Evolutionary conservation across 2,888 invertebrate genomes (phyloP).

Genomic region (Dynastes maya): DNA sequence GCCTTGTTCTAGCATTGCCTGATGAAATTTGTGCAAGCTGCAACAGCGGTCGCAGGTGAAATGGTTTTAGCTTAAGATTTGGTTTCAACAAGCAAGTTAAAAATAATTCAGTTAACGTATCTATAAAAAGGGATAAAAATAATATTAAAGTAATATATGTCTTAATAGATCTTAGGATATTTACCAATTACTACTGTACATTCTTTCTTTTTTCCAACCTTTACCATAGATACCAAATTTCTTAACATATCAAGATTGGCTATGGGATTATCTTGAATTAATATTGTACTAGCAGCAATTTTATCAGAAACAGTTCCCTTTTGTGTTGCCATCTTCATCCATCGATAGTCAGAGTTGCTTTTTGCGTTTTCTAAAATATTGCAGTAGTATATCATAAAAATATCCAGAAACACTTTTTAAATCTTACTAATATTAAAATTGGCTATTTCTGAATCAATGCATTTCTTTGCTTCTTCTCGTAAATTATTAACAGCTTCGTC

Average conservation of each 20-base stretch:
- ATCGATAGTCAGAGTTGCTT: slow-evolving; percentile 78
- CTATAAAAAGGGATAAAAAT: slow-evolving; percentile 70
- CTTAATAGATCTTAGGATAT: slow-evolving; percentile 39
- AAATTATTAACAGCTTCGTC: slow-evolving; percentile 75
- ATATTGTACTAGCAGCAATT: slow-evolving; percentile 87
- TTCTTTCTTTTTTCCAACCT: slow-evolving; percentile 84
- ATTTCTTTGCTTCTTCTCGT: slow-evolving; percentile 79
- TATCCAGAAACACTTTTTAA: slow-evolving; percentile 37
- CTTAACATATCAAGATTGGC: slow-evolving; percentile 82
- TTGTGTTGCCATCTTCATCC: slow-evolving; percentile 85
- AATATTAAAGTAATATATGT: slow-evolving; percentile 2
- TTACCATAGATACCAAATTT: slow-evolving; percentile 83
- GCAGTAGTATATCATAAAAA: slow-evolving; percentile 20
- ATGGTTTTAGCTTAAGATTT: slow-evolving; percentile 77
- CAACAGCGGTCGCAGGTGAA: slow-evolving; percentile 78
- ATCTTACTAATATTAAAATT: slow-evolving; percentile 77
- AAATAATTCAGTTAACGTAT: slow-evolving; percentile 85
- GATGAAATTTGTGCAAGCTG: slow-evolving; percentile 75
- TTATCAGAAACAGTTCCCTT: slow-evolving; percentile 90
- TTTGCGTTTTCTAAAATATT: slow-evolving; percentile 71
- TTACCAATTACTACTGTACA: slow-evolving; percentile 79
- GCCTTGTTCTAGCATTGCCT: slow-evolving; percentile 77
- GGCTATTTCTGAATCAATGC: slow-evolving; percentile 77
- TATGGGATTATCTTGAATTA: slow-evolving; percentile 88
- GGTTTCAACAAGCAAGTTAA: slow-evolving; percentile 81